Percentiles rank a stretch among this genome's conserved stretches.
phyloP scores from a whole-genome alignment of 37 sponge, comb jelly and placozoan species.

The Tethya wilhelma region DNA sequence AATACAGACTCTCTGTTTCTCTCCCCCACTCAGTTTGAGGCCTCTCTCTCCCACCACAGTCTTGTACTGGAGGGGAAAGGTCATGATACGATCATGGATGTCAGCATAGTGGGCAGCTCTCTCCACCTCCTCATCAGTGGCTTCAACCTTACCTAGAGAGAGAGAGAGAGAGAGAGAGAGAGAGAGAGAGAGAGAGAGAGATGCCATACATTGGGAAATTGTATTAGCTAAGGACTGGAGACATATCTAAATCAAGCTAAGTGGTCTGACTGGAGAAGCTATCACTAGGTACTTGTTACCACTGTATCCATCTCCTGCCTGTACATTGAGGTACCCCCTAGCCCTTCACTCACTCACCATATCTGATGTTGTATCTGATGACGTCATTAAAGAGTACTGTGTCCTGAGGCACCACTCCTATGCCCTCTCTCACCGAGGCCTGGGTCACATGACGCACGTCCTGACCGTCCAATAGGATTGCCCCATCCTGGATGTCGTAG shows the following conservation, averaged over 20 bases:
- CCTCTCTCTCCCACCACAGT: constrained; percentile 98
- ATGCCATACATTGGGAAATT: too few species aligned
- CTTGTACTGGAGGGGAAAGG: constrained; percentile 85
- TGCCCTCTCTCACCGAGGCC: constrained; percentile 69
- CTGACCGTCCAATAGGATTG: constrained; percentile 91
- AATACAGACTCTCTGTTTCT: constrained; percentile 95
- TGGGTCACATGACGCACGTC: constrained; percentile 76
- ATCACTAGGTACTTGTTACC: too few species aligned
- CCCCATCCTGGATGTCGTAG: constrained; percentile 90
- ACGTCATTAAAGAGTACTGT: constrained; percentile 97
- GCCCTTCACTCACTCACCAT: constrained; percentile 54
- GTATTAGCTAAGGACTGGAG: too few species aligned
- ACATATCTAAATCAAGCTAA: too few species aligned
- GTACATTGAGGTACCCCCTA: background rate
- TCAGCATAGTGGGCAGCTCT: constrained; percentile 87
- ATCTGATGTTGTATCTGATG: constrained; percentile 94
- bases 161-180: background rate
- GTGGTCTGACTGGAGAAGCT: too few species aligned
- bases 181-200: too few species aligned
- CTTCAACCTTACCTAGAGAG: constrained; percentile 41
- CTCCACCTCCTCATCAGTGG: constrained; percentile 85
- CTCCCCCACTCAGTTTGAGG: constrained; percentile 97
- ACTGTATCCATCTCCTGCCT: background rate
- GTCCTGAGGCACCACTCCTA: constrained; percentile 99
- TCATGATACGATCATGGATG: constrained; percentile 85